These are phyloP conservation scores for Cathartes aura DNA, from an alignment of 2,113 vertebrate species.

Conservation along the genomic window DNA sequence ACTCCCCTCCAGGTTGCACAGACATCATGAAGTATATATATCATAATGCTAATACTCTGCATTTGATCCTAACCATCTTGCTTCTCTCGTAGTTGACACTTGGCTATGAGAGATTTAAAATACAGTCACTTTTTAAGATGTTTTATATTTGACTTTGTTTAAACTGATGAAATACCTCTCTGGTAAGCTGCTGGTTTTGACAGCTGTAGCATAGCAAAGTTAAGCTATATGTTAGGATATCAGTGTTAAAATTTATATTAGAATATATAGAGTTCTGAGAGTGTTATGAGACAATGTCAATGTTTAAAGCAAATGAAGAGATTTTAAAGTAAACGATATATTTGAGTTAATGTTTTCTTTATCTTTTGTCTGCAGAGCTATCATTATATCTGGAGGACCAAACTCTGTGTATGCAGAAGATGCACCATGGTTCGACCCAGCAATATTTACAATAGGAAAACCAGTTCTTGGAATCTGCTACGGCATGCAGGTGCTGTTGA, in stretches of 20 bases:
- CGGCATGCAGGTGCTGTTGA: slow-evolving; percentile 92
- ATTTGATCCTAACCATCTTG: neutral
- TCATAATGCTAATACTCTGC: neutral
- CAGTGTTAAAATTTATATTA: neutral
- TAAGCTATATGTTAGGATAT: neutral
- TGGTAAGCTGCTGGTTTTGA: neutral
- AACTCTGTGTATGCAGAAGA: slow-evolving; percentile 98
- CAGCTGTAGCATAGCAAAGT: neutral
- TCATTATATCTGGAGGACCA: slow-evolving; percentile 98
- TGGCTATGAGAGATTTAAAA: neutral
- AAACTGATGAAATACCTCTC: neutral
- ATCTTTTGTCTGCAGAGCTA: slow-evolving; percentile 80
- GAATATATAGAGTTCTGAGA: neutral
- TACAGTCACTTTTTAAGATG: neutral
- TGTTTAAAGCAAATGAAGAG: neutral
- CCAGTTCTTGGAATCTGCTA: slow-evolving; percentile 98
- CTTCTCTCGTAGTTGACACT: neutral
- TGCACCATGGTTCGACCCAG: slow-evolving; percentile 96
- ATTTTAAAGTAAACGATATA: neutral
- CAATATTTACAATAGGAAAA: slow-evolving; percentile 97
- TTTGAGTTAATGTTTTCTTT: neutral
- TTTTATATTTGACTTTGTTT: neutral
- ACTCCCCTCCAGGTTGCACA: neutral
- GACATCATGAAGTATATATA: fast-evolving
- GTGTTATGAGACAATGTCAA: fast-evolving